Base-by-base conservation (phyloP, 2,797 vertebrate genomes). In the Gymnopithys bicolor region DNA sequence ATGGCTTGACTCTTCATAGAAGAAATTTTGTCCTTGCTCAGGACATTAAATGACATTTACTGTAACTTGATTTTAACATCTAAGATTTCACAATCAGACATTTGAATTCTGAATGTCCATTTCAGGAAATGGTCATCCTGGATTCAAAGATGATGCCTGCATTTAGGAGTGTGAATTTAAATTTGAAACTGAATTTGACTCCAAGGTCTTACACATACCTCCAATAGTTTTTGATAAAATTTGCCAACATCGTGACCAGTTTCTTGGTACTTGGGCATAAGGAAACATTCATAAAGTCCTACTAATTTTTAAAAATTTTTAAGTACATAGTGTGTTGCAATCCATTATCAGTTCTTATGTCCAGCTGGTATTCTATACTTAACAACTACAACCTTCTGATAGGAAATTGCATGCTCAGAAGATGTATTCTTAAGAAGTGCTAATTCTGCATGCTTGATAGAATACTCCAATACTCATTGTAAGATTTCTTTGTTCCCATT, bases 21-120 rank as follows among this genome's bases (percentile, higher is more conserved):
- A 80, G 27, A 46, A 24, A 46, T 80, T 83, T 68, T 76, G 17
- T 67, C 14, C 33, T 76, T 89, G 63, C 13, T 68, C 16, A 12
- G 37, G n/a, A 33, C 5, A 25, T 77, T 55, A 76, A 35, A 55
- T 55, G 16, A 23, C 28, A 43, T 55, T 79, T 41, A n/a, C 9
- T 9, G 0, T 49, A 14, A 33, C 12, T 59, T 33, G 25, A 17
- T 79, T 62, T 71, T 68, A 53, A 80, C 11, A 68, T 19, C 11
- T 0, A 0, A 71, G 41, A 64, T 80, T 84, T 84, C 4, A 22
- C 19, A 53, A 27, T 9, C 4, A 4, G 74, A 49, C 17, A 41
- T 89, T 55, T 83, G 41, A 91, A 79, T 86, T 70, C 43, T 70
- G 32, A 58, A 24, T 53, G 22, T 35, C 19, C 5, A 3, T 55